Percentiles rank a stretch among this genome's conserved stretches.
Conservation (phyloP, 2,888 invertebrate species). For the Parochlus steinenii region DNA sequence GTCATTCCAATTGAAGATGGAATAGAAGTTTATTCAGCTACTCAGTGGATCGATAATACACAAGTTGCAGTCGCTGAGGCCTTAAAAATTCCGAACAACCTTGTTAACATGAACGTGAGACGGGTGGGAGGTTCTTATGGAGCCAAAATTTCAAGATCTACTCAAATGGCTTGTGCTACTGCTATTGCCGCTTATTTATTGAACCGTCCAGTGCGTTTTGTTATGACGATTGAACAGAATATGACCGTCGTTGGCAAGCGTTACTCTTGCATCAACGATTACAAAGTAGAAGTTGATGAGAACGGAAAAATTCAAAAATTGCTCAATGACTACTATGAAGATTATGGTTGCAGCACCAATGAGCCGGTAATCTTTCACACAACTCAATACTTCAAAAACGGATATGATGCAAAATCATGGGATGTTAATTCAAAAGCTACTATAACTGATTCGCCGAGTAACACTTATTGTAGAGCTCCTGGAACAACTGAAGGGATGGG, state of each 20-base stretch:
- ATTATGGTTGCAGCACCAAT: slow-evolving; percentile 34
- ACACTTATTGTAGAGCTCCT: slow-evolving; percentile 18
- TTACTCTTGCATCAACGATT: slow-evolving; percentile 33
- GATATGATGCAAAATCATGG: slow-evolving; percentile 1
- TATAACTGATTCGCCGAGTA: slow-evolving; percentile 14
- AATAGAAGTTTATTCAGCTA: slow-evolving; percentile 40
- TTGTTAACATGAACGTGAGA: slow-evolving; percentile 42
- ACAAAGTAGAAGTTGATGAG: slow-evolving; percentile 42
- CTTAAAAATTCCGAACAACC: slow-evolving; percentile 37
- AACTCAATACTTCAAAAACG: too few relatives aligned
- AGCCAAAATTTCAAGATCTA: slow-evolving; percentile 42
- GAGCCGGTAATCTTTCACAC: too few relatives aligned
- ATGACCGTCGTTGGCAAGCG: slow-evolving; percentile 47
- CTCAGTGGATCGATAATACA: slow-evolving; percentile 41
- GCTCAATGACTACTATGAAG: slow-evolving; percentile 34
- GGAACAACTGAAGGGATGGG: slow-evolving; percentile 40
- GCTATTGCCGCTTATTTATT: slow-evolving; percentile 43
- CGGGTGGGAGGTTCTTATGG: slow-evolving; percentile 55
- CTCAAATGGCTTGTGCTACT: slow-evolving; percentile 41
- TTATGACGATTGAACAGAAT: slow-evolving; percentile 42
- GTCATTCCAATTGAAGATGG: slow-evolving; percentile 48
- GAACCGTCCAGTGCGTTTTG: slow-evolving; percentile 44
- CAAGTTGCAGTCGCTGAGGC: slow-evolving; percentile 36
- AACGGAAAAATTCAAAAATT: slow-evolving; percentile 48
- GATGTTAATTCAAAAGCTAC: slow-evolving; percentile 2